phyloP scores from a whole-genome alignment of 2,888 invertebrate genomes.

The Homarus gammarus region DNA sequence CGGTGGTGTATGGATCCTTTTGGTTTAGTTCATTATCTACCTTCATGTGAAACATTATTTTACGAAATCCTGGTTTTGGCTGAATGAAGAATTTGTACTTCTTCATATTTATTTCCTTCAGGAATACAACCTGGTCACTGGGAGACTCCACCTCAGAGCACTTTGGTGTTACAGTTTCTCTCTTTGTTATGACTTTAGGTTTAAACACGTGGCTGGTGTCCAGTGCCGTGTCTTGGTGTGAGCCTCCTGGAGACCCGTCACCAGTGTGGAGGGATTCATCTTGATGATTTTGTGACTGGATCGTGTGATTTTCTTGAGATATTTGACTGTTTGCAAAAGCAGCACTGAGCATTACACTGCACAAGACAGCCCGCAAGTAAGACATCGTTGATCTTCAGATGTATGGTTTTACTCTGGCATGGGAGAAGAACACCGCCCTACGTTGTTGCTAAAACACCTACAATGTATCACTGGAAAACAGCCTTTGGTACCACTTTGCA shows the following conservation, averaged over 20 bases:
- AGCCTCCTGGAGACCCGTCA: neutral
- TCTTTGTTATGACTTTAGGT: neutral
- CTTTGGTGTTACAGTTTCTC: neutral
- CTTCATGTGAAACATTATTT: conserved; percentile 34
- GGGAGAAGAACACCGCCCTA: no score
- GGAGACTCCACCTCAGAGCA: conserved; percentile 4
- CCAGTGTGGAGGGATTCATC: neutral
- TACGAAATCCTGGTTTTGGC: conserved; percentile 33
- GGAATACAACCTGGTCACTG: neutral
- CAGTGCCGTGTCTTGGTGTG: neutral
- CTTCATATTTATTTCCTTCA: neutral
- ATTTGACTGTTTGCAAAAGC: neutral
- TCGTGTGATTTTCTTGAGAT: neutral
- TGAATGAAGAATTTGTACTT: conserved; percentile 40
- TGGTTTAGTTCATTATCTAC: conserved; percentile 21
- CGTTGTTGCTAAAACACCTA: no score
- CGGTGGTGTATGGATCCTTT: neutral
- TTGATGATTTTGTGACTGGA: neutral
- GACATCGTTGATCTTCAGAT: neutral
- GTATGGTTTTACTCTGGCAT: neutral
- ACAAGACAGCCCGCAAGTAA: neutral
- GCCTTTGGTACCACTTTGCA: no score
- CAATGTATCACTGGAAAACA: no score
- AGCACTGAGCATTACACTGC: neutral
- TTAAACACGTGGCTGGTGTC: neutral